These are phyloP conservation scores for Microctonus brassicae DNA, from an alignment of 2,888 invertebrate genomes.

Conservation along the genomic window DNA sequence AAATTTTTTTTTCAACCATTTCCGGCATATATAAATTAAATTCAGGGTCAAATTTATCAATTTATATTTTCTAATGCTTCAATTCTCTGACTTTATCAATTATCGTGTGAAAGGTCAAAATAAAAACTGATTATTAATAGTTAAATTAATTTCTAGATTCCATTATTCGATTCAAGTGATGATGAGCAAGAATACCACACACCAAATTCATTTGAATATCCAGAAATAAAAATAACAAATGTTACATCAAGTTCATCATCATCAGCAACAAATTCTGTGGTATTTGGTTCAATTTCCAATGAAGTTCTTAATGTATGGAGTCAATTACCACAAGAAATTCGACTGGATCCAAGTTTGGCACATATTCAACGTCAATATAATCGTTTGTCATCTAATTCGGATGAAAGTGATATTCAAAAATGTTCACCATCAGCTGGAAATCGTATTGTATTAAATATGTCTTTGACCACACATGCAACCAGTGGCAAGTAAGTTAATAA, in stretches of 20 bases:
- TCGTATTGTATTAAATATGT: constrained; percentile 56
- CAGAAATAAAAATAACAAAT: constrained; percentile 45
- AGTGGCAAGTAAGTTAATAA: constrained; percentile 43
- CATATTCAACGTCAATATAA: constrained; percentile 75
- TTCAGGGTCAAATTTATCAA: too few relatives aligned
- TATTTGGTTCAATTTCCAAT: constrained; percentile 59
- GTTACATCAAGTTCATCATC: constrained; percentile 52
- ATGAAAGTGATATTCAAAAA: constrained; percentile 45
- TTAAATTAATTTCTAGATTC: constrained; percentile 26
- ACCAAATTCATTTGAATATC: constrained; percentile 48
- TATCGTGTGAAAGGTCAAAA: too few relatives aligned
- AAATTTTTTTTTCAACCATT: neutral
- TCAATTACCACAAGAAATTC: constrained; percentile 76
- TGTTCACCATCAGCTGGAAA: constrained; percentile 43
- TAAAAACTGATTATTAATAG: too few relatives aligned
- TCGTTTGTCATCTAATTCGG: constrained; percentile 52
- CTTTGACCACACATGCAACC: constrained; percentile 44
- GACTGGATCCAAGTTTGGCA: constrained; percentile 77
- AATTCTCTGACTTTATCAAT: too few relatives aligned
- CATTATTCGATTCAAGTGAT: constrained; percentile 54
- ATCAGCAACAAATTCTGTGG: constrained; percentile 50
- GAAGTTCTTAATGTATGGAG: constrained; percentile 75
- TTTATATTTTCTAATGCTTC: too few relatives aligned
- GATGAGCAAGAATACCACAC: constrained; percentile 54
- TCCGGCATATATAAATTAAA: neutral